Base-by-base conservation (phyloP, 2,888 invertebrate species). In the Archaeoteleia sp. region DNA sequence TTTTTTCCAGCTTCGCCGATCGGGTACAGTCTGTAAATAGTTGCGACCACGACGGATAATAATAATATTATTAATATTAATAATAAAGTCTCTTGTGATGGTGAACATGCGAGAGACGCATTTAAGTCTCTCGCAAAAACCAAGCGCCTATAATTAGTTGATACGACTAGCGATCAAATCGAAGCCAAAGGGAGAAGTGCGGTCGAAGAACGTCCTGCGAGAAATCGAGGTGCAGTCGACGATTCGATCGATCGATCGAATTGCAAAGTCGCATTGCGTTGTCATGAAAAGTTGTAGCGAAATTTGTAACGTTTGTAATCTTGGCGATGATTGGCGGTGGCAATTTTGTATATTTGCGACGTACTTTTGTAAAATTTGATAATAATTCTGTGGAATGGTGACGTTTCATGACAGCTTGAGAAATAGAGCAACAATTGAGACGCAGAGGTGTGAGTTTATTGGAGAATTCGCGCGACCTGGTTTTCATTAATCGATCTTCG, bases 91-190 rank as follows among this genome's bases (percentile, higher is more conserved):
- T 49, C 62, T 70, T 70, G 70, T 67, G 70, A 67, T 67, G 70
- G 70, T 66, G 54, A 54, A 51, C 13, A 15, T 42, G 60, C 54
- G 72, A 66, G 48, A 46, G 37, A 42, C 37, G 20, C 51, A 40
- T 34, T 60, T 23, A n/a, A 29, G 30, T 27, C 42, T 49, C 51
- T 48, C 53, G 67, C 46, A 42, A 60, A 49, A 69, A 69, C 55
- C 62, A 74, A 74, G 70, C 72, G 74, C 72, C 72, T 74, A 71
- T 63, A 62, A 73, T 57, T 72, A 71, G 58, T 66, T 60, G 58
- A 71, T 71, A 63, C 54, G 57, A 71, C 54, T 70, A 68, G 58
- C 63, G 66, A 62, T 67, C 53, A 51, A 70, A 66, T 51, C 40
- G 54, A 63, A 68, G 54, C 58, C 62, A 62, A 70, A 70, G 53